Conservation (phyloP, 92 coral and sea anemone genomes). For the Zoanthus sansibaricus region DNA sequence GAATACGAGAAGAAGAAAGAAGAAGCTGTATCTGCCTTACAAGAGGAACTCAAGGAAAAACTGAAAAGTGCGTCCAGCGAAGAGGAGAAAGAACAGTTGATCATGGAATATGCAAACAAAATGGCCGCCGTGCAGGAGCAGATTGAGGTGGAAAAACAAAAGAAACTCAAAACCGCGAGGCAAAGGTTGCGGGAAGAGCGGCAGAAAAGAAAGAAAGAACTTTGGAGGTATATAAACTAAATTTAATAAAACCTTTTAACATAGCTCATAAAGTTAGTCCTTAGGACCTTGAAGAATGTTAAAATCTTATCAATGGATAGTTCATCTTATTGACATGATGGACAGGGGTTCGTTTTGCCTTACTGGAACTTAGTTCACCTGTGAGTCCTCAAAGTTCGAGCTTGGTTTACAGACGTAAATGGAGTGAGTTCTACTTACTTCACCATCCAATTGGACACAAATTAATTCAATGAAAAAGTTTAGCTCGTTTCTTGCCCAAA, state of each 20-base stretch:
- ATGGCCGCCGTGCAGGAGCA: conserved; percentile 82
- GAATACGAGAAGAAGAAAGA: conserved; percentile 89
- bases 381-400: too few species aligned
- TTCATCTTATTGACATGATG: too few species aligned
- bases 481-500: too few species aligned
- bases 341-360: too few species aligned
- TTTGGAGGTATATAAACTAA: conserved; percentile 62
- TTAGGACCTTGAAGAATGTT: too few species aligned
- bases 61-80: conserved; percentile 76
- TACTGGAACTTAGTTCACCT: too few species aligned
- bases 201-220: conserved; percentile 85
- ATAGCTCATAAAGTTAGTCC: neutral
- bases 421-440: too few species aligned
- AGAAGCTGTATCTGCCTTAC: conserved; percentile 70
- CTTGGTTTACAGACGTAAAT: too few species aligned
- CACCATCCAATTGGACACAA: too few species aligned
- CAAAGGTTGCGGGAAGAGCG: conserved; percentile 84
- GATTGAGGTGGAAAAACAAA: conserved; percentile 84
- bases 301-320: too few species aligned
- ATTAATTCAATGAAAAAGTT: too few species aligned
- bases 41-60: conserved; percentile 76
- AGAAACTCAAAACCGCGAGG: conserved; percentile 84
- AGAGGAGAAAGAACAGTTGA: conserved; percentile 85
- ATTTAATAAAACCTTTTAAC: neutral
- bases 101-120: conserved; percentile 79